Base-by-base conservation (phyloP, 2,797 vertebrate species). In the Sternotherus odoratus region DNA sequence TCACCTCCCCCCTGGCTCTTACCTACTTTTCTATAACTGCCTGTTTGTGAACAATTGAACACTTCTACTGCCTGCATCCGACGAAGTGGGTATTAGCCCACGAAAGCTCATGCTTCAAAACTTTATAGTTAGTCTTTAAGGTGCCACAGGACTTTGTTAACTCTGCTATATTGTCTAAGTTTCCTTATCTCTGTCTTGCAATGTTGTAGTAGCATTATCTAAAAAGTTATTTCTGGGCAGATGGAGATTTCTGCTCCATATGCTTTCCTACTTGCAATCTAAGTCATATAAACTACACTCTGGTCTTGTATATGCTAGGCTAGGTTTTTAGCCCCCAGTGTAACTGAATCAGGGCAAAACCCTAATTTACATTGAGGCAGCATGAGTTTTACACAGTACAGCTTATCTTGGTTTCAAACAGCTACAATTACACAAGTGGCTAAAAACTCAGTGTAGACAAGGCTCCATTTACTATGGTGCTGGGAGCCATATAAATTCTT, bases 141-240 rank as follows among this genome's bases (percentile, higher is more conserved):
- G n/a, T n/a, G n/a, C n/a, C n/a, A n/a, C n/a, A n/a, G n/a, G n/a
- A n/a, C n/a, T n/a, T n/a, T n/a, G n/a, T n/a, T n/a, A n/a, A n/a
- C n/a, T n/a, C n/a, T n/a, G n/a, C n/a, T 85, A 83, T 85, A 8
- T 77, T 92, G 77, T 69, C n/a, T 75, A 57, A 89, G 21, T 93
- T 94, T 93, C 83, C 82, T 82, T 33, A 93, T 87, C 75, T 88
- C 85, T 90, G 89, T 94, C 56, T 39, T 94, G 79, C 90, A 69
- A 90, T 89, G n/a, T 39, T 10, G 9, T 89, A 74, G 87, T 94
- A n/a, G n/a, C n/a, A n/a, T n/a, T n/a, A n/a, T n/a, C n/a, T n/a
- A n/a, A n/a, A n/a, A n/a, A n/a, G n/a, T n/a, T n/a, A n/a, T 95
- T 95, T 96, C 83, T 95, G 91, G 69, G 75, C 75, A 94, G 82